These are phyloP conservation scores for Bellardia pandia DNA, from an alignment of 2,888 invertebrate genomes.

Conservation along the genomic window DNA sequence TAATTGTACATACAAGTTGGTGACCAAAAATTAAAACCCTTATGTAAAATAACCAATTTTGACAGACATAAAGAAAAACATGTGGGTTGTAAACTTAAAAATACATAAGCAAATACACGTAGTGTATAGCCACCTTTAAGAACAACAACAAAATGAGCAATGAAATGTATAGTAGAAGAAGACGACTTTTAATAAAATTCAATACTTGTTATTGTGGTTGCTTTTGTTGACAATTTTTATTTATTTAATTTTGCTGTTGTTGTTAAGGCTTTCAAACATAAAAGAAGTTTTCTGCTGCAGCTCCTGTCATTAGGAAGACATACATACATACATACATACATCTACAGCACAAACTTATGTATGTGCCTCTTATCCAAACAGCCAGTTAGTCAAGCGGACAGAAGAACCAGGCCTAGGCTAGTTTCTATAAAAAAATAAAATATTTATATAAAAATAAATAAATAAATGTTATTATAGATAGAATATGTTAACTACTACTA, in stretches of 20 bases:
- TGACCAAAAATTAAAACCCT: no score
- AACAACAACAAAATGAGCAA: constrained; percentile 8
- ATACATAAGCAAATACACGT: no score
- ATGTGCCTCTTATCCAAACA: not conserved
- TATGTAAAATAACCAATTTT: no score
- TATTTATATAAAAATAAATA: constrained; percentile 30
- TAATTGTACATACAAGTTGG: no score
- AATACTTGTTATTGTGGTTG: constrained; percentile 60
- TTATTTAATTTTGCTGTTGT: not conserved
- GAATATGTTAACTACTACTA: constrained; percentile 61
- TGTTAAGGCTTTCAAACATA: constrained; percentile 15
- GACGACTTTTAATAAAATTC: constrained; percentile 56
- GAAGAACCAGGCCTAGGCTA: constrained; percentile 30
- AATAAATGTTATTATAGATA: constrained; percentile 57
- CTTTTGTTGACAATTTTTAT: constrained; percentile 48
- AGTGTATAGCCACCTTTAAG: no score
- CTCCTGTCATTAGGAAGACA: constrained; percentile 49
- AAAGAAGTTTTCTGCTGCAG: constrained; percentile 28
- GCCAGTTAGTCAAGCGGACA: constrained; percentile 44
- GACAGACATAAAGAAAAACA: no score
- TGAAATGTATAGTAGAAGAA: constrained; percentile 27
- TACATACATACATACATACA: not conserved
- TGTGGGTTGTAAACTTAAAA: no score
- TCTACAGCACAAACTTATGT: not conserved
- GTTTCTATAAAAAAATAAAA: constrained; percentile 7